These are phyloP conservation scores for Helarctos malayanus DNA, from an alignment of 2,797 vertebrate species.

Conservation along the genomic window DNA sequence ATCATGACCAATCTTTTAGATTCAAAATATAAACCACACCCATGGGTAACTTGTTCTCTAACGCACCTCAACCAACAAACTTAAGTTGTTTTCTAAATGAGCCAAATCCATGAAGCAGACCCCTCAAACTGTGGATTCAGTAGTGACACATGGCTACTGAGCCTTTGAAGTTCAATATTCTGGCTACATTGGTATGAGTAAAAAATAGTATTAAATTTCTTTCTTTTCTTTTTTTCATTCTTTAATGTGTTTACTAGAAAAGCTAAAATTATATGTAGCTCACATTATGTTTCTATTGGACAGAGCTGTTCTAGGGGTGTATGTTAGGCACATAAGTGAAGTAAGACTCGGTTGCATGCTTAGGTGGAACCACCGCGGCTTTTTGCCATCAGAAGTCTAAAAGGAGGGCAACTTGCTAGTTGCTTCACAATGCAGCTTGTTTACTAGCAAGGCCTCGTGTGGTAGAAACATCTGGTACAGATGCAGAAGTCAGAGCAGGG, in stretches of 20 bases:
- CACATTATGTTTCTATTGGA: background rate
- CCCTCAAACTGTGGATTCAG: background rate
- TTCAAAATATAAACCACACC: background rate
- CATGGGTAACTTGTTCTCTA: background rate
- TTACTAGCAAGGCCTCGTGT: background rate
- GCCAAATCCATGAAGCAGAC: background rate
- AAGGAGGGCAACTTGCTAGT: background rate
- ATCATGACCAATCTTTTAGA: background rate
- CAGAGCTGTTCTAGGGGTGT: background rate
- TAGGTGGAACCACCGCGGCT: background rate
- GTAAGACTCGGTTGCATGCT: background rate
- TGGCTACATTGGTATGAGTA: background rate
- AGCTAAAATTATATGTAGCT: background rate
- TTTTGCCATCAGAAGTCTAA: background rate
- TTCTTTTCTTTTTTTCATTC: background rate
- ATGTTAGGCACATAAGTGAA: background rate
- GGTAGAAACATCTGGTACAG: background rate
- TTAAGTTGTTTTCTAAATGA: slow-evolving; percentile 23
- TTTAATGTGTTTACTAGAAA: background rate
- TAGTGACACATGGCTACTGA: background rate
- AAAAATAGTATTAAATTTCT: background rate
- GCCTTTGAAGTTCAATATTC: background rate
- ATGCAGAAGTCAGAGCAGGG: background rate
- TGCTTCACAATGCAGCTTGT: background rate
- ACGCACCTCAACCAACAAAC: background rate